Conservation (phyloP, 2,113 vertebrate species). For the Helogale parvula region DNA sequence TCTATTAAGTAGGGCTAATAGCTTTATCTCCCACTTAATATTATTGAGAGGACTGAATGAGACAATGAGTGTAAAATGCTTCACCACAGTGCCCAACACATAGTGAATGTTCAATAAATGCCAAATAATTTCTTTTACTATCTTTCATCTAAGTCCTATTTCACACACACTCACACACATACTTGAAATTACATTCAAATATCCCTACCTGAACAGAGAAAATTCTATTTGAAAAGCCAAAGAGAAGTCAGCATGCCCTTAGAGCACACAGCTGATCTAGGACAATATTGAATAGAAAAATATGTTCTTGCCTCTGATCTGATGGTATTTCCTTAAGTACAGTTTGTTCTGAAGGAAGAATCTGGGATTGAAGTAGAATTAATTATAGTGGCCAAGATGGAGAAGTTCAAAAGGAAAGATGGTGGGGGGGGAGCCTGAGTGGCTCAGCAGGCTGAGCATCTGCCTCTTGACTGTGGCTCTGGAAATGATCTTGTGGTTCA, state of each 20-base stretch:
- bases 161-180: background rate
- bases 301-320: background rate
- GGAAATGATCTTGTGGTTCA: too few species aligned
- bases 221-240: background rate
- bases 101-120: background rate
- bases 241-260: background rate
- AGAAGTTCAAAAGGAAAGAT: background rate
- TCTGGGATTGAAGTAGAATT: background rate
- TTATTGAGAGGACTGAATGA: background rate
- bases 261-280: background rate
- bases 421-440: too few species aligned
- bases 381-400: background rate
- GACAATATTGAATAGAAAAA: background rate
- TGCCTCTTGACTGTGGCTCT: too few species aligned
- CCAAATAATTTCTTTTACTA: background rate
- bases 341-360: background rate
- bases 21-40: background rate
- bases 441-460: too few species aligned
- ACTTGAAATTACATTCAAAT: background rate
- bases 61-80: background rate
- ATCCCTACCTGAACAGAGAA: background rate
- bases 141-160: background rate
- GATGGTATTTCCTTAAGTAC: background rate
- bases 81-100: background rate
- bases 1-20: background rate